Conservation (phyloP, 2,113 vertebrate genomes). For the Gymnogyps californianus region DNA sequence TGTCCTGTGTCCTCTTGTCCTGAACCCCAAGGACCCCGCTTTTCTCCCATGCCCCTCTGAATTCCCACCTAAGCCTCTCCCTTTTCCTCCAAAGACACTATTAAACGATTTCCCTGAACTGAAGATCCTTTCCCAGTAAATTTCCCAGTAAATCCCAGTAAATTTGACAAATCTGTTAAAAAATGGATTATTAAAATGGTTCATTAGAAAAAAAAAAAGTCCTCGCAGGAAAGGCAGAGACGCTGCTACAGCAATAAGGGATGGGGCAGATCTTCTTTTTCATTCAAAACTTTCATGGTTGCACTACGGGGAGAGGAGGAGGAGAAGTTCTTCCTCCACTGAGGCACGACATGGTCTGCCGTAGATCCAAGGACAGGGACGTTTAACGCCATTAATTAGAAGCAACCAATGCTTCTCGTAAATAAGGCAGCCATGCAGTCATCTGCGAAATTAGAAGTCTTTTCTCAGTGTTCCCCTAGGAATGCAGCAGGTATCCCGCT, state of each 20-base stretch:
- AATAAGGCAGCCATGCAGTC: neutral
- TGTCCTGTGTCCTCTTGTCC: neutral
- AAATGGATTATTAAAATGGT: neutral
- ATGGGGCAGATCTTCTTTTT: neutral
- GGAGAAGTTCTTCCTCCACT: neutral
- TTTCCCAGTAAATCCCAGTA: neutral
- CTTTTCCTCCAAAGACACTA: neutral
- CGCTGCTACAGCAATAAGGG: neutral
- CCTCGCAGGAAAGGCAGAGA: neutral
- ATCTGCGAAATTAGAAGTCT: neutral
- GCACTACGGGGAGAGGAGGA: neutral
- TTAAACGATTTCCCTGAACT: neutral
- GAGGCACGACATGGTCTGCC: no score
- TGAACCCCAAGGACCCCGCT: neutral
- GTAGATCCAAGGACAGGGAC: neutral
- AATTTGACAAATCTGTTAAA: neutral
- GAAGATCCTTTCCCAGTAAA: neutral
- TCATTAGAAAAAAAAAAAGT: neutral
- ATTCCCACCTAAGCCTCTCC: neutral
- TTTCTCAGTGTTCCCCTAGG: neutral
- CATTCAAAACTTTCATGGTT: neutral
- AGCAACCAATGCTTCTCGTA: neutral
- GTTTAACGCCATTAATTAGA: neutral
- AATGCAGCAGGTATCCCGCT: neutral
- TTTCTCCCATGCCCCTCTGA: neutral